These are phyloP conservation scores for Harpalus rubripes DNA, from an alignment of 2,888 invertebrate species.

Conservation along the genomic window DNA sequence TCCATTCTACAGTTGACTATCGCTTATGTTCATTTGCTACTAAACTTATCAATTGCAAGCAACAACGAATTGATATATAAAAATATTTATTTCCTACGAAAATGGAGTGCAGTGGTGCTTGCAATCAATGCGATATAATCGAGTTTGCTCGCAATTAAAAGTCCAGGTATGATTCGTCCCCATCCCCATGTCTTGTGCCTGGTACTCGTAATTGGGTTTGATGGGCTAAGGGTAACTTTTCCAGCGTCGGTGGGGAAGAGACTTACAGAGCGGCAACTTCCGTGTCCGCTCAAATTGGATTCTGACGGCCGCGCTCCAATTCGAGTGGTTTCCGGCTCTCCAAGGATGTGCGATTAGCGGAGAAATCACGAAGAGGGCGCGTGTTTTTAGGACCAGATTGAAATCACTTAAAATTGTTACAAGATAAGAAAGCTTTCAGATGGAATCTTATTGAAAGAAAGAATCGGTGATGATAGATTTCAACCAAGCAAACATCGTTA, in stretches of 20 bases:
- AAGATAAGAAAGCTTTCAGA: neutral
- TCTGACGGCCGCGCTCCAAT: slow-evolving; percentile 49
- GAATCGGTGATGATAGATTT: neutral
- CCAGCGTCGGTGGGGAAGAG: slow-evolving; percentile 5
- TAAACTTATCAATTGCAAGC: no score
- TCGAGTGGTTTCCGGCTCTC: slow-evolving; percentile 55
- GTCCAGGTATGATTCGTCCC: slow-evolving; percentile 18
- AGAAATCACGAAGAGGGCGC: slow-evolving; percentile 29
- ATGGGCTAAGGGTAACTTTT: slow-evolving; percentile 70
- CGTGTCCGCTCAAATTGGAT: slow-evolving; percentile 56
- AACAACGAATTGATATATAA: no score
- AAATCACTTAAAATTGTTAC: slow-evolving; percentile 25
- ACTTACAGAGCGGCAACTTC: slow-evolving; percentile 50
- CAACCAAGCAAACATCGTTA: neutral
- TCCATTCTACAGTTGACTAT: no score
- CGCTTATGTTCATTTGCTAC: no score
- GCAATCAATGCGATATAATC: neutral
- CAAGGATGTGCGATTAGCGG: slow-evolving; percentile 48
- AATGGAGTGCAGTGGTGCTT: neutral
- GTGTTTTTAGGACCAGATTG: slow-evolving; percentile 18
- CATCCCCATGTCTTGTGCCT: neutral
- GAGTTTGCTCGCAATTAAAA: slow-evolving; percentile 17
- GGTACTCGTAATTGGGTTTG: slow-evolving; percentile 74
- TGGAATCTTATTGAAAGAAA: slow-evolving; percentile 3
- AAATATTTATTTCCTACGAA: no score